Percentiles rank a stretch among this genome's conserved stretches.
Evolutionary conservation across 2,113 vertebrate species (phyloP).

Genomic region (Bungarus multicinctus): DNA sequence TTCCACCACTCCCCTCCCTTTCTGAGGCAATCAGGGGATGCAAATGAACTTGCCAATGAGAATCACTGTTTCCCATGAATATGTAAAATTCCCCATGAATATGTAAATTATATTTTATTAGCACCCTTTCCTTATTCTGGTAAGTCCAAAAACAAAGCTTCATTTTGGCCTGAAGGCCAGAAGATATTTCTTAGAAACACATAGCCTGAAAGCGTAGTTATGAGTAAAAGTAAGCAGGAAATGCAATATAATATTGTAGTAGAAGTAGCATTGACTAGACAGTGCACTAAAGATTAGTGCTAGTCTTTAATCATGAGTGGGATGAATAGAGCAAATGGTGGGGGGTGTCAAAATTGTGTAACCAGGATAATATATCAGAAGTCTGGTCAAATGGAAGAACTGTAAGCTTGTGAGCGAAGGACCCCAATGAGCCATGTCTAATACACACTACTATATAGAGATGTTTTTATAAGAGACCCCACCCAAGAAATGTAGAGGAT

Average conservation of each 20-base stretch:
- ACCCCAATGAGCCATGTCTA: neutral
- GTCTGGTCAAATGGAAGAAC: neutral
- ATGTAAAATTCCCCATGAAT: neutral
- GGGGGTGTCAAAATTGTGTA: neutral
- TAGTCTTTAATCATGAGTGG: neutral
- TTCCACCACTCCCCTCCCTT: accelerated
- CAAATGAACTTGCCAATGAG: neutral
- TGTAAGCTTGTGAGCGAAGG: neutral
- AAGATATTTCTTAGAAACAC: neutral
- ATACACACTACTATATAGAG: neutral
- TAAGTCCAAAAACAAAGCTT: neutral
- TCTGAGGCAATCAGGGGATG: neutral
- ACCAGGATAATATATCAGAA: neutral
- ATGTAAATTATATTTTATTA: neutral
- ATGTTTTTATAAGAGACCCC: neutral
- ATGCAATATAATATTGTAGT: neutral
- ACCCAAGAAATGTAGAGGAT: neutral
- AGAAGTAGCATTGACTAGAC: neutral
- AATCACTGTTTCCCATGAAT: neutral
- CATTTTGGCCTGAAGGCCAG: neutral
- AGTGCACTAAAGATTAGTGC: neutral
- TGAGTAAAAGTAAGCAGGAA: neutral
- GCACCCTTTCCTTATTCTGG: neutral
- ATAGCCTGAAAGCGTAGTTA: neutral
- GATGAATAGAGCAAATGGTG: neutral